A percentile compares a stretch with the other conserved stretches of the same genome.
These are phyloP conservation scores for Helicolenus hilgendorfi DNA, from an alignment of 2,797 vertebrate genomes.

Conservation along the genomic window DNA sequence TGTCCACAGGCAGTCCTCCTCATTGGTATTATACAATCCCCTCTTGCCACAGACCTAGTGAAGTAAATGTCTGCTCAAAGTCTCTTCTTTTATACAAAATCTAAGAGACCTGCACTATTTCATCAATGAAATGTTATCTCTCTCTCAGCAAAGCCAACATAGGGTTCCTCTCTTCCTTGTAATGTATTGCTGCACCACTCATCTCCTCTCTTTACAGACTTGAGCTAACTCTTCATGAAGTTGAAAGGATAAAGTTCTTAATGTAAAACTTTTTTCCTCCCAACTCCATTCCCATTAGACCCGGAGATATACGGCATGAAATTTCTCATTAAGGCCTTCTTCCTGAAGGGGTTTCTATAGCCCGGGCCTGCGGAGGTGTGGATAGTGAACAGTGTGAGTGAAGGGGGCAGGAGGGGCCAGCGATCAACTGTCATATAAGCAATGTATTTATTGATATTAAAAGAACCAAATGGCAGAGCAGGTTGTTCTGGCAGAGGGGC, in stretches of 20 bases:
- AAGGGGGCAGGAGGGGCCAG: neutral
- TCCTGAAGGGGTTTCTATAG: constrained; percentile 32
- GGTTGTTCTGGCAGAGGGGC: neutral
- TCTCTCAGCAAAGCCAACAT: constrained; percentile 35
- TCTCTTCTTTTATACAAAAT: neutral
- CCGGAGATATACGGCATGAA: constrained; percentile 46
- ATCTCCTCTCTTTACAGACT: constrained; percentile 40
- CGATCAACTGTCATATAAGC: constrained; percentile 37
- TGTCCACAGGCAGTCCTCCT: too few relatives aligned
- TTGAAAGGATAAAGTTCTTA: constrained; percentile 58
- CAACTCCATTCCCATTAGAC: constrained; percentile 60
- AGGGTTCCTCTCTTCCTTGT: constrained; percentile 14
- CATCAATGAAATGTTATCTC: constrained; percentile 38
- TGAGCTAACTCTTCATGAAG: constrained; percentile 49
- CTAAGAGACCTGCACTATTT: constrained; percentile 4
- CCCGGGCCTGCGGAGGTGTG: constrained; percentile 8
- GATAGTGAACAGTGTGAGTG: constrained; percentile 1
- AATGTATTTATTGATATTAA: constrained; percentile 44
- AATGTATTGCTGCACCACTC: constrained; percentile 33
- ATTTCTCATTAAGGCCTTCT: constrained; percentile 66
- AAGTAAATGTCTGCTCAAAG: neutral
- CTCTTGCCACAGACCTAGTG: too few relatives aligned
- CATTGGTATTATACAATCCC: too few relatives aligned
- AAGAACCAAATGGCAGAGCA: constrained; percentile 32
- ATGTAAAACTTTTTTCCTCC: constrained; percentile 52